phyloP scores from a whole-genome alignment of 2,797 vertebrate genomes.

The Parotocinclus haroldoi region DNA sequence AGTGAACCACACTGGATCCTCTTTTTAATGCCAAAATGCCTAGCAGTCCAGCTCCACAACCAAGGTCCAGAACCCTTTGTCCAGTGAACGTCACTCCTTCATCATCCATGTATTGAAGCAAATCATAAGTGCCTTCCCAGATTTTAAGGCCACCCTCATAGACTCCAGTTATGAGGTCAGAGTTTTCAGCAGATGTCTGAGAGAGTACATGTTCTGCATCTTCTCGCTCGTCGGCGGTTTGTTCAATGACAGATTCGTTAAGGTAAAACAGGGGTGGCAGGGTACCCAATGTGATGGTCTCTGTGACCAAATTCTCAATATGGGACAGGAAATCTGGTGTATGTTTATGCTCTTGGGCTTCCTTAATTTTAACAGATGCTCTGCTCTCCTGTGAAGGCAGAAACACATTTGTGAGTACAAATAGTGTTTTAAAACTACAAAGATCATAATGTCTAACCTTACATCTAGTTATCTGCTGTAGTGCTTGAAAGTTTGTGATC shows the following conservation, averaged over 20 bases:
- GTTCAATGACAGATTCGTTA: constrained; percentile 74
- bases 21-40: constrained; percentile 82
- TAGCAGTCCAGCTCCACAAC: constrained; percentile 89
- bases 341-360: constrained; percentile 63
- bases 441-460: too few relatives aligned
- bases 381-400: constrained; percentile 22
- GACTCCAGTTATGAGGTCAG: constrained; percentile 90
- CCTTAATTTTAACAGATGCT: constrained; percentile 52
- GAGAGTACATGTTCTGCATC: constrained; percentile 77
- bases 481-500: too few relatives aligned
- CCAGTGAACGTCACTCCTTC: constrained; percentile 71
- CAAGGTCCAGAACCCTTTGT: constrained; percentile 85
- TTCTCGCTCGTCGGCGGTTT: constrained; percentile 63
- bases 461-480: too few relatives aligned
- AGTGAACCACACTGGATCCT: constrained; percentile 80
- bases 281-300: constrained; percentile 66
- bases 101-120: constrained; percentile 77
- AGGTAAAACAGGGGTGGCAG: constrained; percentile 71
- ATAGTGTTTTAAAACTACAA: too few relatives aligned
- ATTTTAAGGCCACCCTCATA: constrained; percentile 97
- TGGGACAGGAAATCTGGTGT: constrained; percentile 52
- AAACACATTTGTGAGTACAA: neutral
- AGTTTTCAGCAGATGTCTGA: constrained; percentile 72
- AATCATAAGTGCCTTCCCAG: constrained; percentile 97
- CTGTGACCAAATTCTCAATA: constrained; percentile 62